Evolutionary conservation across 2,113 vertebrate genomes (phyloP), one percentile per base, ranked within the genome.

Genomic region (Cinclus mexicanus): DNA sequence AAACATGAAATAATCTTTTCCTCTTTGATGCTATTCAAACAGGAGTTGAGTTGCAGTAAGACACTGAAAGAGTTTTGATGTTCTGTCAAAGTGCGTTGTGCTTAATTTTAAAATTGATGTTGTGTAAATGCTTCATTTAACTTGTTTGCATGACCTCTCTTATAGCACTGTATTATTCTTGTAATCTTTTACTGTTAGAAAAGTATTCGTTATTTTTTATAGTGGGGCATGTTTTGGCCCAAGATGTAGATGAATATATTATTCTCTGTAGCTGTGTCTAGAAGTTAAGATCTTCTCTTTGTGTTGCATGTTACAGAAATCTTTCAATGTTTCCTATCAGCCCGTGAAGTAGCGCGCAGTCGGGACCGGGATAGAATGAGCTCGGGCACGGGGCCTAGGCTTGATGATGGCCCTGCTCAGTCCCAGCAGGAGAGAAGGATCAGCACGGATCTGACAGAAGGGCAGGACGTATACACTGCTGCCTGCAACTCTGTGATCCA

Each of bases 301-400:
- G 97, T 98, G 97, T 98, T 97, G 97, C 97, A 97, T 90, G 94
- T 98, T 98, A 98, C 98, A 99, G 99, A 99, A 99, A 99, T 99
- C 97, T 99, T 99, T 99, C 99, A 99, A 97, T 99, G 99, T 99
- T 99, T 99, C 98, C 99, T 99, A 98, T 99, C 99, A 98, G 99
- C 99, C 92, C 98, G 99, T 96, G 99, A 99, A 95, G 98, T 99
- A 86, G 99, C 99, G 83, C 98, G 99, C 94, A 98, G 98, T 80
- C 98, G 99, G 82, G 99, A 99, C 68, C 97, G 99, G 80, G 99
- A 99, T 96, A 98, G 99, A 79, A 96, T 98, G 94, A 98, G 97
- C 97, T 96, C 98, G 6, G 97, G 98, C 87, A 83, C 98, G 5
- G 98, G 95, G 25, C 87, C 98, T 92, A 97, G 99, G 74, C 97